phyloP scores from a whole-genome alignment of 2,113 vertebrate species.

The Xyliphius kryptos region DNA sequence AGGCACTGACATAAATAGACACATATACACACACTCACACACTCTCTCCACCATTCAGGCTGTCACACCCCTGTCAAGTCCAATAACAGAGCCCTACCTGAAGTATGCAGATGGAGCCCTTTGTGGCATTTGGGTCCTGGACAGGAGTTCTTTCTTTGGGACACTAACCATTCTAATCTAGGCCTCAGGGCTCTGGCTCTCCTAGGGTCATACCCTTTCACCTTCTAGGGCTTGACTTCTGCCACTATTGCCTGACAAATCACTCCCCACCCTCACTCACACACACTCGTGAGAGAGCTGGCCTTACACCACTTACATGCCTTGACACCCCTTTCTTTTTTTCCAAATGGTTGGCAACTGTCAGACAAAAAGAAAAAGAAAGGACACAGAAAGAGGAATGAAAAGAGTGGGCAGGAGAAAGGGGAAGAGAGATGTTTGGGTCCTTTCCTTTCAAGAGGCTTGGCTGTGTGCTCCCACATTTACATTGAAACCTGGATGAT shows the following conservation, averaged over 20 bases:
- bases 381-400: conserved; percentile 11
- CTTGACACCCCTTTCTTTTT: conserved; percentile 52
- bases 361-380: conserved; percentile 75
- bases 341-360: conserved; percentile 69
- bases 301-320: conserved; percentile 54
- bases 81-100: conserved; percentile 97
- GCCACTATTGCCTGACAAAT: conserved; percentile 95
- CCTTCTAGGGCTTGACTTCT: conserved; percentile 97
- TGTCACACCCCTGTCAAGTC: conserved; percentile 95
- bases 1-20: too few relatives aligned
- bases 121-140: conserved; percentile 70
- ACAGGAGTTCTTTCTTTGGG: conserved; percentile 75
- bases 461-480: conserved; percentile 67
- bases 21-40: conserved; percentile 40
- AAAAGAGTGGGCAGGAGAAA: conserved; percentile 23
- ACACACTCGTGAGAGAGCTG: conserved; percentile 71
- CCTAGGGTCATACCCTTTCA: conserved; percentile 98
- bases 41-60: conserved; percentile 73
- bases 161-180: conserved; percentile 77
- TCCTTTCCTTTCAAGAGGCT: conserved; percentile 86
- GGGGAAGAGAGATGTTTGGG: conserved; percentile 80
- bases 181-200: conserved; percentile 78
- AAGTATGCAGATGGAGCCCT: conserved; percentile 89
- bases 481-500: conserved; percentile 72
- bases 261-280: conserved; percentile 51